phyloP scores from a whole-genome alignment of 2,888 invertebrate genomes.

The Amitus sp. region DNA sequence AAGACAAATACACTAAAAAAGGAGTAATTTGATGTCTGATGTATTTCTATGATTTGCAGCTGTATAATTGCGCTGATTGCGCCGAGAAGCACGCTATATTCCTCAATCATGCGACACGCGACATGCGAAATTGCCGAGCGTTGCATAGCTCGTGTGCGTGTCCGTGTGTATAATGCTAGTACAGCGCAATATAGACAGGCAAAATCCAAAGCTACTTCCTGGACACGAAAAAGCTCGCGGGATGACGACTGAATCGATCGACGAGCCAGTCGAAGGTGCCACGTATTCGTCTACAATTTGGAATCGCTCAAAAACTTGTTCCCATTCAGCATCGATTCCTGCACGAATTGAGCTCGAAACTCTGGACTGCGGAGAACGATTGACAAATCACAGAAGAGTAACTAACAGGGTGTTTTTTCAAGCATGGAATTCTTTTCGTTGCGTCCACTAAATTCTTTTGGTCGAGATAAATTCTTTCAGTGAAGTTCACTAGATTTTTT shows the following conservation, averaged over 20 bases:
- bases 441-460: no score
- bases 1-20: conserved; percentile 41
- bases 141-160: conserved; percentile 8
- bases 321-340: conserved; percentile 31
- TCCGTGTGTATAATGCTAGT: conserved; percentile 8
- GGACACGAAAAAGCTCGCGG: conserved; percentile 34
- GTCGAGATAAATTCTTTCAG: no score
- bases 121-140: conserved; percentile 7
- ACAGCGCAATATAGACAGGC: conserved; percentile 22
- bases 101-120: conserved; percentile 22
- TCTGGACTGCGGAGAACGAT: conserved; percentile 21
- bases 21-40: conserved; percentile 15
- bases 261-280: conserved; percentile 17
- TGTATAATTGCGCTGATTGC: conserved; percentile 9
- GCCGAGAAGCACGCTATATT: conserved; percentile 16
- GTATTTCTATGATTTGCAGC: conserved; percentile 23
- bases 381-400: conserved; percentile 23
- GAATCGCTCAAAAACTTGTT: conserved; percentile 25
- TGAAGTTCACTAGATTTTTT: no score
- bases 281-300: conserved; percentile 27
- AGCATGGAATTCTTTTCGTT: conserved; percentile 12
- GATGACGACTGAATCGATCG: conserved; percentile 33
- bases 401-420: conserved; percentile 7
- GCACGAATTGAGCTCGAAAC: conserved; percentile 23
- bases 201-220: conserved; percentile 27